These are phyloP conservation scores for Nesogale talazaci DNA, from an alignment of 2,113 vertebrate species.

Conservation along the genomic window DNA sequence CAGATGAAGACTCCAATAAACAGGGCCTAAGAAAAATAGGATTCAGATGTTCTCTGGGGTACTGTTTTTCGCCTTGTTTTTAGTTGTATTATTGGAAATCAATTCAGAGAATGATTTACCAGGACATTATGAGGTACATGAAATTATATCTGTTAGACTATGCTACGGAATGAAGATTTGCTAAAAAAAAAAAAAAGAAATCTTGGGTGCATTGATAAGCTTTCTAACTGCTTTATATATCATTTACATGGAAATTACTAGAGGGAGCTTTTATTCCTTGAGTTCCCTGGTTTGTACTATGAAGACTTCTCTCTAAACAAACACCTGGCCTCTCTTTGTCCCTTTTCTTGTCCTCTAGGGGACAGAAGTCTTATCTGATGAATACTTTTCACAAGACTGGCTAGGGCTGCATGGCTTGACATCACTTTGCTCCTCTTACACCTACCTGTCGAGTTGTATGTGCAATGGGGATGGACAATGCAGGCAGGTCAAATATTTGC, in stretches of 20 bases:
- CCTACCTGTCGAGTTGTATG: not conserved
- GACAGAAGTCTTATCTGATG: not conserved
- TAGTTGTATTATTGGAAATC: slow-evolving; percentile 26
- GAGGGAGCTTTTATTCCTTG: not conserved
- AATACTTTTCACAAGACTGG: slow-evolving; percentile 32
- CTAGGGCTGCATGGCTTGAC: not conserved
- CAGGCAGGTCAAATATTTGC: not conserved
- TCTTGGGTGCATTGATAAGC: not conserved
- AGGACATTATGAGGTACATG: slow-evolving; percentile 2
- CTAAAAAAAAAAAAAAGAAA: not conserved
- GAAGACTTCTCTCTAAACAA: not conserved
- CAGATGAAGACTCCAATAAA: not conserved
- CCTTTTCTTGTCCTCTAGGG: not conserved
- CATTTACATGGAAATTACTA: slow-evolving; percentile 3
- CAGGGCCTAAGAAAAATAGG: slow-evolving; percentile 45
- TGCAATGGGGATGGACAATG: not conserved
- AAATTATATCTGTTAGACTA: slow-evolving; percentile 27
- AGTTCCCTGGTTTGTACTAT: not conserved
- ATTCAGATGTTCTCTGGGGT: slow-evolving; percentile 26
- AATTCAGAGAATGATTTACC: slow-evolving; percentile 44
- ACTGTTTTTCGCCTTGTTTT: slow-evolving; percentile 2
- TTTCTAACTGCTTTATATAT: slow-evolving; percentile 27
- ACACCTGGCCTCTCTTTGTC: not conserved
- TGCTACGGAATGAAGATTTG: not conserved
- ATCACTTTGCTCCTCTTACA: not conserved